These are phyloP conservation scores for Tauraco erythrolophus DNA, from an alignment of 2,113 vertebrate species.

Conservation along the genomic window DNA sequence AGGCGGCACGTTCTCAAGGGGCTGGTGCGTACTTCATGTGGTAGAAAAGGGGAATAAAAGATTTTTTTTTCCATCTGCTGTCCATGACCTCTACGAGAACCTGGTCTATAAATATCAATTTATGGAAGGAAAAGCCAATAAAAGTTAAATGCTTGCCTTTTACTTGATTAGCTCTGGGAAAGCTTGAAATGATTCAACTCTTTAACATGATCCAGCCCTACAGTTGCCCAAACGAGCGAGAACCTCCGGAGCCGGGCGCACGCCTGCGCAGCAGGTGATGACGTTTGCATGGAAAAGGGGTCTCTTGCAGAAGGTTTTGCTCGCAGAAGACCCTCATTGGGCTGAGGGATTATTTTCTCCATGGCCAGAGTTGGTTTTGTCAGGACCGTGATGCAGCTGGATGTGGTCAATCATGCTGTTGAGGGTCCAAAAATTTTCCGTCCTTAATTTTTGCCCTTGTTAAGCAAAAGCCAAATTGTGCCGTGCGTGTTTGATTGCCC, in stretches of 20 bases:
- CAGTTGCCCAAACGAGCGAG: accelerated
- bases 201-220: not conserved
- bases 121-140: not conserved
- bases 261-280: accelerated
- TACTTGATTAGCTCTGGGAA: not conserved
- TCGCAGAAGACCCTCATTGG: not conserved
- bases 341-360: not conserved
- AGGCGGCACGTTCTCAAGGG: not conserved
- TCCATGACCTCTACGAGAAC: not conserved
- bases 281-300: not conserved
- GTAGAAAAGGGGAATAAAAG: not conserved
- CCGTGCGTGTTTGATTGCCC: not conserved
- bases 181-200: not conserved
- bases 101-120: not conserved
- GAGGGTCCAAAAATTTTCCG: no score
- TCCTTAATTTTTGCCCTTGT: not conserved
- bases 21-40: not conserved
- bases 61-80: slow-evolving; percentile 3
- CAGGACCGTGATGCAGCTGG: accelerated
- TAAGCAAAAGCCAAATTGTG: not conserved
- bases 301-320: not conserved
- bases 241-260: accelerated
- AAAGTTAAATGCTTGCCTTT: not conserved
- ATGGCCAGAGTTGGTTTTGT: not conserved
- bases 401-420: not conserved